Conservation (phyloP, 2,113 vertebrate species). For the Phylloscopus trochilus region DNA sequence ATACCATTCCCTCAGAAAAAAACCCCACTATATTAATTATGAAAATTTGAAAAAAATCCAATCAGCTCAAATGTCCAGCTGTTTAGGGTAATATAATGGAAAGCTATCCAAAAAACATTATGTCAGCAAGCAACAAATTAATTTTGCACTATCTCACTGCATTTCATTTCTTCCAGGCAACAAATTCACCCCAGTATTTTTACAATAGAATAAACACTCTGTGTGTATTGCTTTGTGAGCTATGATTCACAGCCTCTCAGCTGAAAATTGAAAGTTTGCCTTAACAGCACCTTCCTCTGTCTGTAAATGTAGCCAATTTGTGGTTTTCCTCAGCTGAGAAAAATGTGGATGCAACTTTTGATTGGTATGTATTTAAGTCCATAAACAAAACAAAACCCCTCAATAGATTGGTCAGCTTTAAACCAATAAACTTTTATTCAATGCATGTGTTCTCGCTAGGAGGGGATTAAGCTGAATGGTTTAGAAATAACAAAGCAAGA, state of each 20-base stretch:
- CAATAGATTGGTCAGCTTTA: background rate
- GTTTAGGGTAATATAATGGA: constrained; percentile 41
- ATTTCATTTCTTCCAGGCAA: constrained; percentile 53
- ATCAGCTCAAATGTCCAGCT: constrained; percentile 38
- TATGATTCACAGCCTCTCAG: constrained; percentile 32
- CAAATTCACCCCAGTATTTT: constrained; percentile 25
- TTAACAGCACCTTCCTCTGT: constrained; percentile 40
- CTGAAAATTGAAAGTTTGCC: constrained; percentile 2
- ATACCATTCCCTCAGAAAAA: background rate
- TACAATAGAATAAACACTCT: constrained; percentile 5
- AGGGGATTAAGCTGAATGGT: background rate
- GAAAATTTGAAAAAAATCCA: constrained; percentile 54
- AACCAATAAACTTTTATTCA: background rate
- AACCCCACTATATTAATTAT: constrained; percentile 34
- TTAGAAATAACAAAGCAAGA: background rate
- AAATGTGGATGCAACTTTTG: background rate
- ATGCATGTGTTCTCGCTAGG: background rate
- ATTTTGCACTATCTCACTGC: constrained; percentile 29
- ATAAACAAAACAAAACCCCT: background rate
- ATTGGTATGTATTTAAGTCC: background rate
- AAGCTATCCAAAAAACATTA: constrained; percentile 60
- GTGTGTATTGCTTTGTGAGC: background rate
- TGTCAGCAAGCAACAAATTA: constrained; percentile 55
- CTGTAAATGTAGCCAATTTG: background rate
- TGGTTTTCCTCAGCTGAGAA: constrained; percentile 15